Evolutionary conservation across 1,140 invertebrate species (phyloP), one percentile per base, ranked within the genome.

Genomic region (Batillaria attramentaria): DNA sequence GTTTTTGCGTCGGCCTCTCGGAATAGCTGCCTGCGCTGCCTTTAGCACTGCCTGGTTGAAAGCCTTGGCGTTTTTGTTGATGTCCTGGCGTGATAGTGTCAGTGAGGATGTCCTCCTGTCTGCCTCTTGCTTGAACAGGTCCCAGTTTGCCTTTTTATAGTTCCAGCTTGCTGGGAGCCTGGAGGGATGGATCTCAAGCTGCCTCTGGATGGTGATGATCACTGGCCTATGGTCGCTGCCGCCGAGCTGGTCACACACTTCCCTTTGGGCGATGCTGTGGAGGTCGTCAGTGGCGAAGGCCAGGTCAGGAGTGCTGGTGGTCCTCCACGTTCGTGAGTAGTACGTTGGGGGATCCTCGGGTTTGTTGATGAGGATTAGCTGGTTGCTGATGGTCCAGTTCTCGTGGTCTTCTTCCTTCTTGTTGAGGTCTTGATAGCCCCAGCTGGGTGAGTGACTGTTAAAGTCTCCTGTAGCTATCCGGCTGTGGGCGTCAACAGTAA

Each of bases 361-460:
- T 72, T 39, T 43, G 42, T 72, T 46, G 39, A 43, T 72, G 13
- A 4, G 41, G 6, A 28, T 72, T 6, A 72, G 39, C 24, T 50
- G 69, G 43, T 72, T 72, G 24, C 69, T 72, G 39, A 72, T 46
- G 5, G 0, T 43, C 69, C 69, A 72, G 69, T 72, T 46, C 31
- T 72, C 69, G 13, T 28, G 39, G 10, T 72, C 69, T 31, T 72
- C 43, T 43, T 42, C 69, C 54, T 65, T 81, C n/a, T 24, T 66
- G 68, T 78, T 43, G n/a, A 74, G 50, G 2, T 81, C 24, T 10
- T 39, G 37, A 35, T 73, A 78, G 0, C 80, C 76, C 80, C 76
- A 81, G 0, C 75, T 78, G 28, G 50, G 68, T 43, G 80, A 78
- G 41, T 81, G 80, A 41, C 68, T 81, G 73, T 78, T 81, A 42